Evolutionary conservation across 1,140 invertebrate species (phyloP).

Genomic region (Drosophila virilis): DNA sequence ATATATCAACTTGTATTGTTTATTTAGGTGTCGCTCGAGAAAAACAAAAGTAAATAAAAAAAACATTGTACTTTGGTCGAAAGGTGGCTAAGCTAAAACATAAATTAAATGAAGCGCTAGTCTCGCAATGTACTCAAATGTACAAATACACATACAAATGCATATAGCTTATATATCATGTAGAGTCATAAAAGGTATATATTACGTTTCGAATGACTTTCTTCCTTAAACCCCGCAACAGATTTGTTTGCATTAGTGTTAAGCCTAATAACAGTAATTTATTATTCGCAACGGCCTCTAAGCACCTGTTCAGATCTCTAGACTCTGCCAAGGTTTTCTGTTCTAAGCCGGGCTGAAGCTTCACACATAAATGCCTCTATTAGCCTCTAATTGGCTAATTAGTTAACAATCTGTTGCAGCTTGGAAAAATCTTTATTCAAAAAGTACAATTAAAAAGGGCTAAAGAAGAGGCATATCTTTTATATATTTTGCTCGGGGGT

Average conservation of each 20-base stretch:
- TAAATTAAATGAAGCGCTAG: too few species aligned
- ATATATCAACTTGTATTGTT: constrained; percentile 1
- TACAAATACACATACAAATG: too few species aligned
- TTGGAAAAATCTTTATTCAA: neutral
- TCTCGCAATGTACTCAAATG: too few species aligned
- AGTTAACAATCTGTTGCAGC: neutral
- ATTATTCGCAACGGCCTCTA: neutral
- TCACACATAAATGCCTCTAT: constrained; percentile 27
- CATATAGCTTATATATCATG: too few species aligned
- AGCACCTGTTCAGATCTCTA: constrained; percentile 4
- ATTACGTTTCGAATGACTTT: constrained; percentile 11
- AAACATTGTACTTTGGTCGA: neutral
- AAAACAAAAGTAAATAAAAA: constrained; percentile 18
- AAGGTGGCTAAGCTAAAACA: too few species aligned
- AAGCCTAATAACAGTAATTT: constrained; percentile 13
- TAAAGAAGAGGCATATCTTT: constrained; percentile 1
- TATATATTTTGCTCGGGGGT: neutral
- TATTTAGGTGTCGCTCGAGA: constrained; percentile 14
- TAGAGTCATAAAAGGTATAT: neutral
- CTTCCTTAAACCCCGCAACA: neutral
- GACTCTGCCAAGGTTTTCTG: constrained; percentile 16
- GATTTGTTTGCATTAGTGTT: constrained; percentile 17
- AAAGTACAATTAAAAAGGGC: neutral
- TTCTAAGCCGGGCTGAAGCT: neutral
- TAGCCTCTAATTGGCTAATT: constrained; percentile 18